Conservation (phyloP, 2,113 vertebrate genomes). For the Anser cygnoides region DNA sequence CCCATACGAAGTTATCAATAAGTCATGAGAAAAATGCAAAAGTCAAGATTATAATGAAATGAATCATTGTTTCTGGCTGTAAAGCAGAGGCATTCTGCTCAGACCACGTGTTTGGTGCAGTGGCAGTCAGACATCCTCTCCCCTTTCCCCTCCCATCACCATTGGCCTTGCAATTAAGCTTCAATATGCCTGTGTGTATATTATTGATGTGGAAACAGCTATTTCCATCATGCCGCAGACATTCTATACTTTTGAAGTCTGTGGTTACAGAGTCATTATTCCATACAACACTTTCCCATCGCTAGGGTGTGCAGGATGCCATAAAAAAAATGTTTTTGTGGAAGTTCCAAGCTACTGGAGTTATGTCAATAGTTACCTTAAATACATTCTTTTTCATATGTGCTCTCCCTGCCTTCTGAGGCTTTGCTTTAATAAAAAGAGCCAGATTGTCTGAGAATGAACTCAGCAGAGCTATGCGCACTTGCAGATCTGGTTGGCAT, state of each 20-base stretch:
- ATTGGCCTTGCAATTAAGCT: slow-evolving; percentile 28
- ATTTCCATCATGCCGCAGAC: slow-evolving; percentile 38
- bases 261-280: slow-evolving; percentile 53
- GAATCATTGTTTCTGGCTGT: slow-evolving; percentile 62
- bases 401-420: slow-evolving; percentile 8
- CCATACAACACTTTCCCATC: slow-evolving; percentile 50
- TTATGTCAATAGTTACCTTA: slow-evolving; percentile 21
- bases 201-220: slow-evolving; percentile 44
- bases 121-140: background rate
- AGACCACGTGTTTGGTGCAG: background rate
- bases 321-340: slow-evolving; percentile 46
- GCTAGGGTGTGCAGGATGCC: slow-evolving; percentile 53
- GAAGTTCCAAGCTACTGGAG: slow-evolving; percentile 22
- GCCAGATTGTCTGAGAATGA: background rate
- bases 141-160: slow-evolving; percentile 3
- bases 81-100: slow-evolving; percentile 22
- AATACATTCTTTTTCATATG: background rate
- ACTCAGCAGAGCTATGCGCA: background rate
- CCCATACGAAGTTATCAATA: slow-evolving; percentile 48
- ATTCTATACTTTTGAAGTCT: slow-evolving; percentile 66
- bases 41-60: slow-evolving; percentile 48
- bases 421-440: slow-evolving; percentile 1
- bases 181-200: slow-evolving; percentile 13
- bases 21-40: slow-evolving; percentile 67
- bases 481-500: slow-evolving; percentile 18